Base-by-base conservation (phyloP, 1,140 invertebrate genomes). In the Dermatophagoides farinae region DNA sequence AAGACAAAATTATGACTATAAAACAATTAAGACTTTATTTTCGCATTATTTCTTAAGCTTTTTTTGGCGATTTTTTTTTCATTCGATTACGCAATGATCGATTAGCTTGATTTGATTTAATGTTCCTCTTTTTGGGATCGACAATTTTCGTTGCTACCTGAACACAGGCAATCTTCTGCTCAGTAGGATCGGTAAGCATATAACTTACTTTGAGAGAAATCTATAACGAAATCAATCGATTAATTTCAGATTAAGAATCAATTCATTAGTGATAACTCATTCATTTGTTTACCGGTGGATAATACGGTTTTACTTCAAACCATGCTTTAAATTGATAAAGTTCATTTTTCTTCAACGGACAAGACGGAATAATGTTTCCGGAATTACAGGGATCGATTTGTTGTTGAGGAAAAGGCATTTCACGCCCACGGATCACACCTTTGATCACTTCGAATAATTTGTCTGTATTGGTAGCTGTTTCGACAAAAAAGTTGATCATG, bases 151-250 rank as follows among this genome's bases (percentile, higher is more conserved):
- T 50, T 1, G 47, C 37, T 6, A 64, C 44, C 39, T 64, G 54
- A 12, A 64, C 54, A 40, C 63, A 64, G 16, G 47, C 50, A 12
- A 64, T 31, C 31, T 39, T 53, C 14, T 64, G 31, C 16, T 49
- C 63, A 8, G 23, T 47, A 22, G 53, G 39, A 60, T 64, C 60
- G 11, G 57, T 58, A 10, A 64, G 39, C 12, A 18, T 49, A 50
- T 64, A 64, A 40, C 57, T 64, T 14, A 64, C 57, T 39, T 63
- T 59, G 14, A 64, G 52, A 9, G 63, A 64, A 49, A 64, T 64
- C 62, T 63, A 43, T 12, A 37, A 2, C 9, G 37, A 18, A 50
- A 47, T 23, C n/a, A 51, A 22, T 61, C 31, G 18, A 31, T 38
- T 54, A 10, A 23, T 47, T 61, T 47, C 16, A 63, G 23, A 25